Base-by-base conservation (phyloP, 1,140 invertebrate species). In the Homalodisca vitripennis region DNA sequence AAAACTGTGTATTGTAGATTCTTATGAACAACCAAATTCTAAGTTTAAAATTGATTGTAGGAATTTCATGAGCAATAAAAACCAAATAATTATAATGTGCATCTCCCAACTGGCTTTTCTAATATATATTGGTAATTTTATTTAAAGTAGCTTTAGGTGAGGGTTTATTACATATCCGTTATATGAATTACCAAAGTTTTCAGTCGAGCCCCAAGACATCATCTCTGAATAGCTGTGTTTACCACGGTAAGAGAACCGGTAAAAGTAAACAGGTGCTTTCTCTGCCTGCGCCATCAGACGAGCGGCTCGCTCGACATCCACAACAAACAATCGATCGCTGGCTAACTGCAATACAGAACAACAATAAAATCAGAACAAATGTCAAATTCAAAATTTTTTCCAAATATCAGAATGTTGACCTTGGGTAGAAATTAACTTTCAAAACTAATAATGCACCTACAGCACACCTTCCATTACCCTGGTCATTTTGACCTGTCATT, bases 181-280 rank as follows among this genome's bases (percentile, higher is more conserved):
- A n/a, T n/a, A n/a, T n/a, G n/a, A 74, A 66, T 75, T 79, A 88
- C 86, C 86, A 71, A 83, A 86, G 65, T 85, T 78, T 14, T 81
- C 75, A 0, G 80, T 77, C 17, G 78, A 82, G 20, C 74, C 68
- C 24, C 48, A 53, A 34, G 68, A 46, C 64, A 71, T 72, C 27
- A 64, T 57, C n/a, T 84, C 76, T n/a, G 82, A 83, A 1, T 86
- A 74, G 73, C 85, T 87, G 20, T 79, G 66, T n/a, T 77, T 73
- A 2, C 80, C 84, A 34, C 81, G 80, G 69, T 85, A 87, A 1
- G 78, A 73, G 72, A 84, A 89, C 14, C 80, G 77, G 73, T 88
- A 88, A 75, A 84, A 80, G 78, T 85, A 86, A 1, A 88, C 82
- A 0, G 87, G 84, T 69, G 83, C n/a, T n/a, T n/a, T n/a, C n/a